phyloP scores from a whole-genome alignment of 2,888 invertebrate genomes.

The Clusia tigrina region DNA sequence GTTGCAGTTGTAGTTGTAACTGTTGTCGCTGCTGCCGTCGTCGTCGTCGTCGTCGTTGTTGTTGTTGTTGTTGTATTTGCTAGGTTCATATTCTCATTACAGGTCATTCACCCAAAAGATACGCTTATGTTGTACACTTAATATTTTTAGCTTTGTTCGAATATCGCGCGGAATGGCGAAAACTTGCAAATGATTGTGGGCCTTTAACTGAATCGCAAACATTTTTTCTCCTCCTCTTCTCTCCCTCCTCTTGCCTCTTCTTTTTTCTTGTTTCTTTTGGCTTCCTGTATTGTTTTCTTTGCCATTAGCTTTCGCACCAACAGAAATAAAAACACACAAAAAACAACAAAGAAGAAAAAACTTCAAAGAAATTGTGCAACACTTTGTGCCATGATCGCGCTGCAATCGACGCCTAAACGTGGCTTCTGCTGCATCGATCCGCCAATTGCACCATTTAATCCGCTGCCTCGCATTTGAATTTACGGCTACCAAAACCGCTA shows the following conservation, averaged over 20 bases:
- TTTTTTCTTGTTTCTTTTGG: constrained; percentile 12
- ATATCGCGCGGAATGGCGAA: constrained; percentile 8
- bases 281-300: constrained; percentile 6
- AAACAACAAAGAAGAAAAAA: neutral
- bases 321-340: neutral
- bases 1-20: constrained; percentile 22
- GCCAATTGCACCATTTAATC: no score
- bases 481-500: no score
- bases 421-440: neutral
- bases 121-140: constrained; percentile 43
- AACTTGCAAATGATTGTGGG: constrained; percentile 15
- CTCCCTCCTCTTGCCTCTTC: neutral
- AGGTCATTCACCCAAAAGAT: constrained; percentile 56
- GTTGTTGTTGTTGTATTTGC: constrained; percentile 21
- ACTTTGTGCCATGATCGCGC: neutral
- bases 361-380: neutral
- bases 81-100: constrained; percentile 59
- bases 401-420: constrained; percentile 9
- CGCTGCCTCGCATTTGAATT: no score
- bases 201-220: constrained; percentile 15
- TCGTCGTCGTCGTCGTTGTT: constrained; percentile 20
- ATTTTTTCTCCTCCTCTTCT: neutral
- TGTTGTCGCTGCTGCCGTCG: constrained; percentile 22
- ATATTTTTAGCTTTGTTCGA: constrained; percentile 1
- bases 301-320: neutral